Base-by-base conservation (phyloP, 1,140 invertebrate genomes). In the Ericerus pela region DNA sequence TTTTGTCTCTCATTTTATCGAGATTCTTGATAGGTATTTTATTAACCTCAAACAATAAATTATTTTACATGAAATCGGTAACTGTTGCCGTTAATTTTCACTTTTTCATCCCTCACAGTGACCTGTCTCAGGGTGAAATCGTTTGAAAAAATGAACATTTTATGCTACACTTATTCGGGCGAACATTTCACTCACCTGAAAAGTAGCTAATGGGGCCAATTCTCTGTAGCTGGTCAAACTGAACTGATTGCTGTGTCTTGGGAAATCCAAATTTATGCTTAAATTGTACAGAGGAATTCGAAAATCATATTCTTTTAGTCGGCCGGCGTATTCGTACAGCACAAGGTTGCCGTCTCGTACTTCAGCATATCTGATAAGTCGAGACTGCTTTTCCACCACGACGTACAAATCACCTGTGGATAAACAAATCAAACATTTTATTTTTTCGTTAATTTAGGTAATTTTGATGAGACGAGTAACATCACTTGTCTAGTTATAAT, bases 381-480 rank as follows among this genome's bases (percentile, higher is more conserved):
- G 53, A 18, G 54, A 51, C 12, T 47, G 43, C 51, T 70, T 60
- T 22, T 71, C 68, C 62, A 72, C 70, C 27, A 73, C 71, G 61
- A 73, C 71, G 61, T 72, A 71, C 36, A 75, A 66, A 57, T 72
- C 72, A 56, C 73, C 73, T 75, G 68, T 20, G 71, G 71, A 51
- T 59, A 55, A 60, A n/a, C n/a, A n/a, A n/a, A n/a, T 4, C 3
- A 24, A 24, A 22, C 11, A 47, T 47, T 47, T 47, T 14, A 38
- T 16, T 38, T 14, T 33, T n/a, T n/a, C n/a, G n/a, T n/a, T n/a
- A n/a, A n/a, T n/a, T n/a, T n/a, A n/a, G n/a, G n/a, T n/a, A n/a
- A n/a, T n/a, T n/a, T n/a, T n/a, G n/a, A n/a, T n/a, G n/a, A n/a
- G n/a, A n/a, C n/a, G n/a, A n/a, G n/a, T n/a, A n/a, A n/a, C n/a